A percentile compares a stretch with the other conserved stretches of the same genome.
phyloP scores from a whole-genome alignment of 2,113 vertebrate genomes.

The Heterotilapia buettikoferi region DNA sequence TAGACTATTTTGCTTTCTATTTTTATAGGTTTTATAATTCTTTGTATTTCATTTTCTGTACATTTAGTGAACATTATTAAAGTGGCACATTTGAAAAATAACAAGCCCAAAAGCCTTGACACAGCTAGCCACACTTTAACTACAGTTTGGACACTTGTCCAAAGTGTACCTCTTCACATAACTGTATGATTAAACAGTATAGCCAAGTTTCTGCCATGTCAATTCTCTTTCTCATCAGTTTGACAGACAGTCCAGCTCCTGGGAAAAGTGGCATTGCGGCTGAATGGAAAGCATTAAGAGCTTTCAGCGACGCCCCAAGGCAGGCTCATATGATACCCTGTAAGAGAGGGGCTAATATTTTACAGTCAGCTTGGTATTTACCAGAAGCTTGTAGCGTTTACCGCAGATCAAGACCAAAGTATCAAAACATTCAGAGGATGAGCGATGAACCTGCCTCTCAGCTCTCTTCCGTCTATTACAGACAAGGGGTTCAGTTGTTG shows the following conservation, averaged over 20 bases:
- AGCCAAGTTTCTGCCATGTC: background rate
- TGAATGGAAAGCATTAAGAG: conserved; percentile 56
- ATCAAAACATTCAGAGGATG: conserved; percentile 55
- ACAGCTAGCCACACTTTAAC: background rate
- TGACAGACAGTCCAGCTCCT: conserved; percentile 56
- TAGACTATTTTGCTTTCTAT: background rate
- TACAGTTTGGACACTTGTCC: background rate
- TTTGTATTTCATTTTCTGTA: background rate
- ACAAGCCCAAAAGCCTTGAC: background rate
- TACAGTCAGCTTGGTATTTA: conserved; percentile 57
- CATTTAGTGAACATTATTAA: background rate
- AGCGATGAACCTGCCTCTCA: conserved; percentile 20
- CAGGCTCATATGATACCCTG: conserved; percentile 52
- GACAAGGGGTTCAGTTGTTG: conserved; percentile 16
- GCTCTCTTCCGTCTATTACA: conserved; percentile 16
- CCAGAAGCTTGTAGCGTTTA: conserved; percentile 46
- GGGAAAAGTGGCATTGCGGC: conserved; percentile 52
- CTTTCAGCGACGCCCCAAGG: conserved; percentile 53
- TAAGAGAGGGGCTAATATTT: conserved; percentile 50
- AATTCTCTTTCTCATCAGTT: background rate
- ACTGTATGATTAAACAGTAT: background rate
- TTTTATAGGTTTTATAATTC: background rate
- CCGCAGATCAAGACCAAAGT: conserved; percentile 46
- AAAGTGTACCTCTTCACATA: background rate
- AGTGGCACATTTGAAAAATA: background rate